Conservation (phyloP, 2,113 vertebrate species). For the Lanius collurio region DNA sequence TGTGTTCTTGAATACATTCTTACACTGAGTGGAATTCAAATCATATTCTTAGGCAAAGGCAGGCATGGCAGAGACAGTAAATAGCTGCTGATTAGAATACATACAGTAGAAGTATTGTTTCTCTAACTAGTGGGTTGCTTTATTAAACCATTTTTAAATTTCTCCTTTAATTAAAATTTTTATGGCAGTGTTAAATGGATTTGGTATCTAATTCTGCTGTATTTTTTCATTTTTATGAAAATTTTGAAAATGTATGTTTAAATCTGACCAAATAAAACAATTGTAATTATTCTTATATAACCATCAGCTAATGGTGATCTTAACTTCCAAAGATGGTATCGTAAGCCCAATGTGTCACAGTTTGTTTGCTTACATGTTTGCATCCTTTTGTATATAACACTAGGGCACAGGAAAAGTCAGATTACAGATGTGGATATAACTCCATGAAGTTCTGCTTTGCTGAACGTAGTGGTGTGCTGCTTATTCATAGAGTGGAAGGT, state of each 20-base stretch:
- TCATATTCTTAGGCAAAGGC: neutral
- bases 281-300: neutral
- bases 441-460: neutral
- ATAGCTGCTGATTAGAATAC: neutral
- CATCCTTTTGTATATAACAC: neutral
- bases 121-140: neutral
- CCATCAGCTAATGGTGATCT: neutral
- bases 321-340: neutral
- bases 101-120: neutral
- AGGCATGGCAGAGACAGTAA: neutral
- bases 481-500: neutral
- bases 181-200: neutral
- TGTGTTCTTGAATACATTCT: neutral
- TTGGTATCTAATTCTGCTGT: neutral
- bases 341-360: neutral
- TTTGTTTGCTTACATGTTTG: neutral
- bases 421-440: neutral
- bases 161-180: neutral
- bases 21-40: neutral
- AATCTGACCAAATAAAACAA: neutral
- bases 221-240: neutral
- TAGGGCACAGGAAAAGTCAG: neutral
- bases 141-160: neutral
- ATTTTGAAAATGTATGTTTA: neutral
- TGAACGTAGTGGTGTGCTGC: neutral